Base-by-base conservation (phyloP, 2,797 vertebrate species). In the Mormyrops attenuatus region DNA sequence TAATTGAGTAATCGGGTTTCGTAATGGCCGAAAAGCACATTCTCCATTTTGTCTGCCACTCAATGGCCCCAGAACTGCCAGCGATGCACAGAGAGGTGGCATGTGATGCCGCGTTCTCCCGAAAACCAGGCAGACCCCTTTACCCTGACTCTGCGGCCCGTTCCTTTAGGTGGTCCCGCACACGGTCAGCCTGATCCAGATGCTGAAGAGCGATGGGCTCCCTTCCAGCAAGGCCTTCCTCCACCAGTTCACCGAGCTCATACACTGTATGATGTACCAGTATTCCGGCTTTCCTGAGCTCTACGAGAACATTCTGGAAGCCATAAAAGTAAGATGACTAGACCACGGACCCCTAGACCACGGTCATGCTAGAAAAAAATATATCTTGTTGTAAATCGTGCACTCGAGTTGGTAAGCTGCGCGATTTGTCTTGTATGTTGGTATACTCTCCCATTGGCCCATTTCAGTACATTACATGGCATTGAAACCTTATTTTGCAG, bases 241-340 rank as follows among this genome's bases (percentile, higher is more conserved):
- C 92, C 93, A 97, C 92, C 98, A 99, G 91, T 95, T 99, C 91
- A 95, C 97, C 5, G 98, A 99, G 92, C 91, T 99, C 90, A 95
- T 98, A 90, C 98, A 99, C 93, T 99, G 99, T 94, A 99, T 99
- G 98, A 99, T 99, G 96, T 99, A 99, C 93, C 99, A 99, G 94
- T 99, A 97, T 92, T 99, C 99, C 52, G 99, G 99, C 91, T 99
- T 99, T 94, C 98, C 99, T 88, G 99, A 99, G 93, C 98, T 99
- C 91, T 99, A 99, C 30, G 98, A 99, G 91, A 96, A 96, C 93
- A 97, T 99, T 93, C 92, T 99, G 88, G 98, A 99, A 92, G 96
- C 97, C 91, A 93, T 99, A 92, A 99, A 99, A 97, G 98, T 99
- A 97, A 94, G 90, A 38, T 22, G 47, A 15, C 26, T 50, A 55